Base-by-base conservation (phyloP, 2,113 vertebrate genomes). In the Lucifuga dentata region DNA sequence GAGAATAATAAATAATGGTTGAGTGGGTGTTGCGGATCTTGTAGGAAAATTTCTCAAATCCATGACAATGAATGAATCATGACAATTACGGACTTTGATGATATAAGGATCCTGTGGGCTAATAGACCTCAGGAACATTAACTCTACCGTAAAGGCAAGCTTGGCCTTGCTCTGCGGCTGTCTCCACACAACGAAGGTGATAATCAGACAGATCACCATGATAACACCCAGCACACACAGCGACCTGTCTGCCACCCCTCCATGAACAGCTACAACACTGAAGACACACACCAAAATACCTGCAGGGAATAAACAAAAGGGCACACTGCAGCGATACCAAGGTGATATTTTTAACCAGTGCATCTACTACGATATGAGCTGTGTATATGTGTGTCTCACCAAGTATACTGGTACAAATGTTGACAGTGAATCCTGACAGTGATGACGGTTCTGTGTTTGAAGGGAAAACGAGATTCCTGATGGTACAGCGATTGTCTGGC, bases 141-240 rank as follows among this genome's bases (percentile, higher is more conserved):
- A 19, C 6, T 68, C 69, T 90, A 98, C 97, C 95, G 97, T 98
- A 80, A 99, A 99, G 1, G 96, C 94, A 0, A 98, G 95, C 75
- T 95, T 96, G 56, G 95, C 91, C 83, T 96, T 96, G 93, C 95
- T 98, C 88, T 98, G 95, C 1, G 97, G 95, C 68, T 99, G 97
- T 58, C 94, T 92, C 94, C 93, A 92, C 83, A 99, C 92, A 60
- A 98, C 11, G 9, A 91, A 26, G 0, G 90, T 94, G 80, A 95
- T 32, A 24, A 89, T 0, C 0, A 89, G 23, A 75, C 91, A 93
- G 21, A 89, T 5, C 5, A 70, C 5, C 8, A 74, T 15, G 8
- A 92, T 40, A 1, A 83, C 0, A 0, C 50, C 2, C 11, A 96
- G 86, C 41, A 93, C 5, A 10, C 77, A 48, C 29, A 96, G 29